Base-by-base conservation (phyloP, 2,888 invertebrate species). In the Dicyrtomina minuta region DNA sequence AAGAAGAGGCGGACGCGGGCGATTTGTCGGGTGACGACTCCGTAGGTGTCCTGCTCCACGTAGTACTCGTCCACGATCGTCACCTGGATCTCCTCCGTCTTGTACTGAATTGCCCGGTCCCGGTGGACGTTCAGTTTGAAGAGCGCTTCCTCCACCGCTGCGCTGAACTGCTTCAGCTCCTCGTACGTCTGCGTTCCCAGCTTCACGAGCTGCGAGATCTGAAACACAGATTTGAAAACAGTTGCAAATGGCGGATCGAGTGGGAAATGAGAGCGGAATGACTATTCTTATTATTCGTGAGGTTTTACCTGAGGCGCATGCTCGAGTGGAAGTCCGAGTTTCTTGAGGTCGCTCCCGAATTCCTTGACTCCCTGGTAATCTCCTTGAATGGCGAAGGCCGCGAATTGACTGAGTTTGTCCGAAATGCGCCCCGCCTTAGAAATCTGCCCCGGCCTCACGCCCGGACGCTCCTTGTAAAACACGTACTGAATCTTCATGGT, bases 381-480 rank as follows among this genome's bases (percentile, higher is more conserved):
- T 17, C 93, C 94, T 81, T 93, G 93, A 80, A 94, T 94, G 64
- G 93, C 93, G 81, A 93, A 93, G 51, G 93, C 92, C 55, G 96
- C 96, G 82, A 96, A 93, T 84, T 96, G 92, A 66, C 93, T 92
- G 75, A 95, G 83, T 82, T 93, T 93, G 80, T 91, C 93, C 0
- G 94, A 93, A 76, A 95, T 88, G 71, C 93, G 87, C 84, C 93
- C 94, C 17, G 95, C 95, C 82, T 95, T 95, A 70, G 93, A 92
- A 72, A 95, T 93, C 82, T 95, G 94, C 0, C 96, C 96, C 0
- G 96, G 95, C 74, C 96, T 85, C 20, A 96, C 94, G 1, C 98
- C 98, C 0, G 98, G 96, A 13, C 97, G 86, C 82, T 99, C 99
- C 82, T 97, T 96, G 83, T 99, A 99, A 83, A 97, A 95, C 68